Evolutionary conservation across 2,113 vertebrate genomes (phyloP).

Genomic region (Apistogramma diplotaenia): DNA sequence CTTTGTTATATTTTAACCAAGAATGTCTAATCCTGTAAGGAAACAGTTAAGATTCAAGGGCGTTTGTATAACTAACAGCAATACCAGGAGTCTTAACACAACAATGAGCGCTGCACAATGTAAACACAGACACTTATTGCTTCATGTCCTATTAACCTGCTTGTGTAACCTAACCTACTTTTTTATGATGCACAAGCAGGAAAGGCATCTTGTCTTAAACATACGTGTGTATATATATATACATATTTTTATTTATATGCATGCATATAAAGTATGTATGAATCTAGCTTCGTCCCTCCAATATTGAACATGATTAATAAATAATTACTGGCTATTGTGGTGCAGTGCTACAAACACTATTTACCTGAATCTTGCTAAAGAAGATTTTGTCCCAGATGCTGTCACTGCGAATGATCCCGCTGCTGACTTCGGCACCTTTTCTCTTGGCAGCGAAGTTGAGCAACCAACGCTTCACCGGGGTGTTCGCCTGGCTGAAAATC

Average conservation of each 20-base stretch:
- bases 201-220: neutral
- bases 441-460: conserved; percentile 94
- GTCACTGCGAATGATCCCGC: conserved; percentile 89
- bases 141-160: neutral
- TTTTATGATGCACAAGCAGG: neutral
- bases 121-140: neutral
- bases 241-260: too few relatives aligned
- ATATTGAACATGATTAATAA: neutral
- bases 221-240: too few relatives aligned
- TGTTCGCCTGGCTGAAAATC: conserved; percentile 96
- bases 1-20: neutral
- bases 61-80: neutral
- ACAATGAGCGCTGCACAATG: neutral
- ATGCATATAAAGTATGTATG: too few relatives aligned
- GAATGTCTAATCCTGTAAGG: neutral
- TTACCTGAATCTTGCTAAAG: conserved; percentile 95
- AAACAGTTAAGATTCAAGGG: neutral
- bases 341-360: too few relatives aligned
- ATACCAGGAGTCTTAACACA: neutral
- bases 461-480: conserved; percentile 87
- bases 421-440: conserved; percentile 92
- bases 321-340: neutral
- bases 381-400: conserved; percentile 96
- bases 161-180: too few relatives aligned
- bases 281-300: neutral